Base-by-base conservation (phyloP, 2,113 vertebrate species). In the Danionella cerebrum region DNA sequence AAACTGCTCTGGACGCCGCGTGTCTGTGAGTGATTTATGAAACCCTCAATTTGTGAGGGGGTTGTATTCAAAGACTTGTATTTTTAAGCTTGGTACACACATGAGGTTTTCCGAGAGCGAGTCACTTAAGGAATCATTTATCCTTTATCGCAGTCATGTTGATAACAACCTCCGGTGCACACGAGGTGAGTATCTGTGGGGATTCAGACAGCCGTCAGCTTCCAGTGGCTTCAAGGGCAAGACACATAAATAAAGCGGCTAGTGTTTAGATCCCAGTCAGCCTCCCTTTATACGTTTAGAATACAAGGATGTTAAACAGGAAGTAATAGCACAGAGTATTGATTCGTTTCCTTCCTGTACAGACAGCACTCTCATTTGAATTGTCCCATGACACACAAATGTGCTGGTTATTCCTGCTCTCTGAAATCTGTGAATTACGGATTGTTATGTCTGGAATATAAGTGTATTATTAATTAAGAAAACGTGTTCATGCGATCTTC, bases 161-260 rank as follows among this genome's bases (percentile, higher is more conserved):
- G 86, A 86, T 88, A 87, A 87, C 86, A 87, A 85, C 86, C 84
- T 84, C 80, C 75, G 79, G 75, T 47, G 73, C 71, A 63, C 64
- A 55, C 54, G 64, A 71, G 52, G 70, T 73, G 66, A 50, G 65
- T 47, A 55, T 69, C 63, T 67, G 52, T 39, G 67, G 57, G 74
- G 69, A 71, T 70, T 65, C 74, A 63, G 80, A 74, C 75, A 71
- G 62, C 57, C 75, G 73, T 78, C 76, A 64, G 69, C 74, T 79
- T 83, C 80, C 80, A 79, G 74, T 62, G 29, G 31, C 18, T 39
- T 57, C 41, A 50, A 74, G 75, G 78, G 52, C 53, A 67, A 77
- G 78, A 79, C 80, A 82, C 79, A 84, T 85, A 89, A 86, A 88
- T 85, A 87, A 79, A 81, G 82, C 80, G 74, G 12, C 12, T 69